Percentiles rank a stretch among this genome's conserved stretches.
Conservation (phyloP, 1,140 invertebrate genomes). For the Cardiocondyla obscurior region DNA sequence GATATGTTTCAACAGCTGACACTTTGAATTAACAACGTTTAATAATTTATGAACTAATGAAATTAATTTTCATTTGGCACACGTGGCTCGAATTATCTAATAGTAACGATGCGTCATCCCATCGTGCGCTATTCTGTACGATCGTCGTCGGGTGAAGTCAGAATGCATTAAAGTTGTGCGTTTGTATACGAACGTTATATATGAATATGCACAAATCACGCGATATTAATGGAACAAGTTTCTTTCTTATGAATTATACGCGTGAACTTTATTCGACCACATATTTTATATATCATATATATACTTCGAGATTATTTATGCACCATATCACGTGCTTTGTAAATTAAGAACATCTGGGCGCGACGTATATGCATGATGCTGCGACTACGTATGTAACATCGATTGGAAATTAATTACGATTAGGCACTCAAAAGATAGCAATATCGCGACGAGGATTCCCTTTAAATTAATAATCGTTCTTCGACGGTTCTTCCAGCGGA, state of each 20-base stretch:
- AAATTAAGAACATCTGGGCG: background rate
- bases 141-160: constrained; percentile 26
- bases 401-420: background rate
- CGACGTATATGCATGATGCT: too few species aligned
- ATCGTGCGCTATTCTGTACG: background rate
- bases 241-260: background rate
- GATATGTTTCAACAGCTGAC: background rate
- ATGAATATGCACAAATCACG: constrained; percentile 19
- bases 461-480: background rate
- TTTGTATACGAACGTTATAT: too few species aligned
- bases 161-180: constrained; percentile 22
- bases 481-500: background rate
- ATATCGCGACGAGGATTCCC: background rate
- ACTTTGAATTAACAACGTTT: background rate
- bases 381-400: background rate
- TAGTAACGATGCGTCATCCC: constrained; percentile 21
- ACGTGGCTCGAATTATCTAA: constrained; percentile 21
- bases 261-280: too few species aligned
- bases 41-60: background rate
- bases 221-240: constrained; percentile 13
- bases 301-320: background rate
- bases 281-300: background rate
- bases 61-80: background rate
- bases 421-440: background rate
- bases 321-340: background rate